Conservation (phyloP, 2,113 vertebrate species). For the Notiomystis cincta region DNA sequence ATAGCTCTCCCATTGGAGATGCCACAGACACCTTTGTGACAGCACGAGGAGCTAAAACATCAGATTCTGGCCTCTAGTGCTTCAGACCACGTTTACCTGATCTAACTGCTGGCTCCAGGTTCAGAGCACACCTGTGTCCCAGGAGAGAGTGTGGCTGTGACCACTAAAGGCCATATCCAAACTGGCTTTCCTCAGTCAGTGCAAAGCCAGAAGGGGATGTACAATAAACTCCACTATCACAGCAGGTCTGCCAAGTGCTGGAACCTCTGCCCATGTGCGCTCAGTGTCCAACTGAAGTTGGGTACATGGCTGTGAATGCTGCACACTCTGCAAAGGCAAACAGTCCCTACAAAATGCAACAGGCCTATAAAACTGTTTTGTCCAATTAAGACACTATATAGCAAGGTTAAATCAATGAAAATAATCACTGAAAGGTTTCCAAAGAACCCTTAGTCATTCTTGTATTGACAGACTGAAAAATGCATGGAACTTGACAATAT, state of each 20-base stretch:
- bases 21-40: not conserved
- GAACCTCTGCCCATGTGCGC: not conserved
- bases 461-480: not conserved
- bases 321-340: not conserved
- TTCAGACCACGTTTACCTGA: not conserved
- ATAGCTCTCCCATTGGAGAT: not conserved
- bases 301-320: not conserved
- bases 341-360: not conserved
- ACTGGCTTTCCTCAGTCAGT: not conserved
- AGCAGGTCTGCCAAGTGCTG: not conserved
- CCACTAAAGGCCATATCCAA: not conserved
- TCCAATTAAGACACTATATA: not conserved
- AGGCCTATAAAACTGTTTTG: not conserved
- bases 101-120: not conserved
- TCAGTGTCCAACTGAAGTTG: not conserved
- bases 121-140: not conserved
- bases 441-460: not conserved
- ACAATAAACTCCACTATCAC: not conserved
- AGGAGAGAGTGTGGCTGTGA: not conserved
- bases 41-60: not conserved
- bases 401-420: not conserved
- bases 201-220: not conserved
- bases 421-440: not conserved
- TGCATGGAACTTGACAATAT: not conserved
- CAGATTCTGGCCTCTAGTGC: not conserved